A percentile compares a stretch with the other conserved stretches of the same genome.
Evolutionary conservation across 2,797 vertebrate species (phyloP).

Genomic region (Myripristis murdjan): DNA sequence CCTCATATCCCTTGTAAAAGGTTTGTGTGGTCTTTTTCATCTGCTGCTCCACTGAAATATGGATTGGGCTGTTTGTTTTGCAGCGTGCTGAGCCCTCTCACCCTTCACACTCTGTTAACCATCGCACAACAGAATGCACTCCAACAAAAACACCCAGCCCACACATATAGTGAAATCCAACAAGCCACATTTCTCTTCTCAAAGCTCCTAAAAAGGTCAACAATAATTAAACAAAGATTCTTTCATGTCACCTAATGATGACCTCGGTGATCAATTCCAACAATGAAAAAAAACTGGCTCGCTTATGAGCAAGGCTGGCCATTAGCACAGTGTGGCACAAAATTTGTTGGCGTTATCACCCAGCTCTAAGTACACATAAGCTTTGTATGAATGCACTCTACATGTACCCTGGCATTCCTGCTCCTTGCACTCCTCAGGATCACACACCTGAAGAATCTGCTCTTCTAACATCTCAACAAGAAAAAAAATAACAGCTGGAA

Average conservation of each 20-base stretch:
- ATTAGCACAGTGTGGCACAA: constrained; percentile 4
- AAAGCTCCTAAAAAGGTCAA: constrained; percentile 5
- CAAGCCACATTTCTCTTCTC: neutral
- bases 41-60: constrained; percentile 36
- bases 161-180: constrained; percentile 20
- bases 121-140: constrained; percentile 18
- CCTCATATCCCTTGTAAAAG: constrained; percentile 6
- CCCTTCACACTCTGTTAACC: constrained; percentile 53
- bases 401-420: too few species aligned
- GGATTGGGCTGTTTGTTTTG: constrained; percentile 35
- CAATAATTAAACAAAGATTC: constrained; percentile 18
- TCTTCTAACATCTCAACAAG: too few species aligned
- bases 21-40: constrained; percentile 3
- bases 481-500: too few species aligned
- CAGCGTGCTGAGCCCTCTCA: constrained; percentile 17
- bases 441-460: too few species aligned
- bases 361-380: too few species aligned
- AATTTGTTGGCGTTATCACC: too few species aligned
- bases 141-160: constrained; percentile 18
- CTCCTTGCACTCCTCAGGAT: too few species aligned
- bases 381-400: too few species aligned
- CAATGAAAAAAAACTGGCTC: neutral
- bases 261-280: constrained; percentile 4
- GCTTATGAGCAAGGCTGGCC: constrained; percentile 11
- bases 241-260: constrained; percentile 18